A percentile compares a stretch with the other conserved stretches of the same genome.
Conservation (phyloP, 2,113 vertebrate species). For the Nyctibius bracteatus region DNA sequence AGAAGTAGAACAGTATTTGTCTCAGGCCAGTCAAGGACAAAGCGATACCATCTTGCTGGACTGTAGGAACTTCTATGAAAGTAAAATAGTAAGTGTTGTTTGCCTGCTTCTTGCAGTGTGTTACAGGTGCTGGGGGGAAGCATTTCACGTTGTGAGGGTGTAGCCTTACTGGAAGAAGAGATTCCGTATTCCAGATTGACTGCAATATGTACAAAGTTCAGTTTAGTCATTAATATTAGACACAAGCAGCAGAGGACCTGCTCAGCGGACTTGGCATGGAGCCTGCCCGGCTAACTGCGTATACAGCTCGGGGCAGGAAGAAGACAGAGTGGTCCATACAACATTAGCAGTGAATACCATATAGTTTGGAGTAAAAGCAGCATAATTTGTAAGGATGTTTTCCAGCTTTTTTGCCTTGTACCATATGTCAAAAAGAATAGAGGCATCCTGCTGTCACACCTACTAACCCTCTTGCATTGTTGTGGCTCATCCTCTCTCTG, state of each 20-base stretch:
- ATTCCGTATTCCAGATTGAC: neutral
- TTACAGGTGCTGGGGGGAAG: neutral
- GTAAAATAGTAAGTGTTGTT: constrained; percentile 90
- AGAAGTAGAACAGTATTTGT: constrained; percentile 85
- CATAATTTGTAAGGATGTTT: neutral
- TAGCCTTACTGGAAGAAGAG: neutral
- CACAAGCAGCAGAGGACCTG: neutral
- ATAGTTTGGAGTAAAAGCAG: neutral
- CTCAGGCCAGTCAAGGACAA: constrained; percentile 61
- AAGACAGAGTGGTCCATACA: neutral
- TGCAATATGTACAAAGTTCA: neutral
- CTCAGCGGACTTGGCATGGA: neutral
- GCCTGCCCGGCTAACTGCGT: neutral
- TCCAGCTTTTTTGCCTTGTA: neutral
- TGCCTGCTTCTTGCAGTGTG: neutral
- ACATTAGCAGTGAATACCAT: neutral
- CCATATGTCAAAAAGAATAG: neutral
- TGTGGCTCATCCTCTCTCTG: neutral
- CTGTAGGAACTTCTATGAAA: constrained; percentile 98
- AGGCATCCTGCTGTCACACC: neutral
- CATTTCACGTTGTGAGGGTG: neutral
- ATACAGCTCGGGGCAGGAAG: neutral
- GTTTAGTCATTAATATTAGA: neutral
- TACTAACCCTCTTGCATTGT: neutral
- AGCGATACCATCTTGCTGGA: constrained; percentile 88